These are phyloP conservation scores for Anhinga anhinga DNA, from an alignment of 2,113 vertebrate species.

Conservation along the genomic window DNA sequence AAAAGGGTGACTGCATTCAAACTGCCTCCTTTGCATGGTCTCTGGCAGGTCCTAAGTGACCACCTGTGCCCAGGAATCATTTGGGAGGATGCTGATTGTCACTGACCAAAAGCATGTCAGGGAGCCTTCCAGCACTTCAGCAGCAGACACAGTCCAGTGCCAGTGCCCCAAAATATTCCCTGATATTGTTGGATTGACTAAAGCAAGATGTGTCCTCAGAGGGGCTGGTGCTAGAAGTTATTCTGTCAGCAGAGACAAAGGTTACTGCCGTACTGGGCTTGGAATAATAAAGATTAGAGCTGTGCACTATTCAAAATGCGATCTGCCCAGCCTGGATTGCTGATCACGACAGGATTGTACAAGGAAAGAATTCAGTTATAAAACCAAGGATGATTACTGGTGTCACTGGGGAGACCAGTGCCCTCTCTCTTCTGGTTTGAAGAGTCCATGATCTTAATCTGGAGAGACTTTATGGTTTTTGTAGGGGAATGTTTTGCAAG, in stretches of 20 bases:
- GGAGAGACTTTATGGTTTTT: not conserved
- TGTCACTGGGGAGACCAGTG: not conserved
- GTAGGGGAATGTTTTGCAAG: not conserved
- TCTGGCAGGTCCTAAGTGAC: not conserved
- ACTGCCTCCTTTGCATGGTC: not conserved
- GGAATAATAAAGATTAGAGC: not conserved
- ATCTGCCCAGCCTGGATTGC: not conserved
- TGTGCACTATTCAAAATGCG: not conserved
- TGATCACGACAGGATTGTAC: not conserved
- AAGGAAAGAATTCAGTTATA: not conserved
- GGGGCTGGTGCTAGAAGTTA: not conserved
- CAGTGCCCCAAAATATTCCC: not conserved
- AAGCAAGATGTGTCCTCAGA: not conserved
- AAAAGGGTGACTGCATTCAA: not conserved
- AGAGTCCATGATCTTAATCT: not conserved
- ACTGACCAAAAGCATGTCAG: not conserved
- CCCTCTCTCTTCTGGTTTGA: not conserved
- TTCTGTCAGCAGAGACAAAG: not conserved
- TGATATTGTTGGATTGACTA: not conserved
- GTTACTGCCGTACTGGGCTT: not conserved
- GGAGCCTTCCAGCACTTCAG: not conserved
- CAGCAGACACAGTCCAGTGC: not conserved
- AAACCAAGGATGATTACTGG: not conserved
- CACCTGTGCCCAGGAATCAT: not conserved
- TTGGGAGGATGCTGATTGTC: not conserved